phyloP scores from a whole-genome alignment of 2,888 invertebrate species.

The Leucozona laternaria region DNA sequence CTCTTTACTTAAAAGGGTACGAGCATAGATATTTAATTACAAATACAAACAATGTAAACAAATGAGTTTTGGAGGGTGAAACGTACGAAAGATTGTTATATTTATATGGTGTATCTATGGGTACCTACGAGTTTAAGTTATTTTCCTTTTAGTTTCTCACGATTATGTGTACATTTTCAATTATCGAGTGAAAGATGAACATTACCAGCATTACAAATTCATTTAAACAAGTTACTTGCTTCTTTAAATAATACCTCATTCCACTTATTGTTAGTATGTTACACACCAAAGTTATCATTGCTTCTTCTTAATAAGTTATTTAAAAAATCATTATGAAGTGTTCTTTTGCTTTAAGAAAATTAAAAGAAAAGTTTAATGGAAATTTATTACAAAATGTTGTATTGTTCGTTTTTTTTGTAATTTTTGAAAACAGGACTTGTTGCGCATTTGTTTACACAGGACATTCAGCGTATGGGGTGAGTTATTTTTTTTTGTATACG shows the following conservation, averaged over 20 bases:
- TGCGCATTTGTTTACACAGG: conserved; percentile 21
- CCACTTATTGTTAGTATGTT: not conserved
- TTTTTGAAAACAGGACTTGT: not conserved
- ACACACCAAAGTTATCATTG: not conserved
- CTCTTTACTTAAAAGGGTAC: too few relatives aligned
- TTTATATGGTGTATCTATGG: too few relatives aligned
- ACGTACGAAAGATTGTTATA: too few relatives aligned
- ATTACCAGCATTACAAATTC: not conserved
- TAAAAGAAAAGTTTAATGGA: not conserved
- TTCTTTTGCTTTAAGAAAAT: not conserved
- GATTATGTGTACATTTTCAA: conserved; percentile 44
- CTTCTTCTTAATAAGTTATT: not conserved
- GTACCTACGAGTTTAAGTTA: not conserved
- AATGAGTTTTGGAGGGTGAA: too few relatives aligned
- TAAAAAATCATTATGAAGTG: not conserved
- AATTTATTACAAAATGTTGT: not conserved
- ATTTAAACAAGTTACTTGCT: not conserved
- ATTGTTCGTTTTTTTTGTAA: not conserved
- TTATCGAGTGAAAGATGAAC: conserved; percentile 28
- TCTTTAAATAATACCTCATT: not conserved
- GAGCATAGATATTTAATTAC: too few relatives aligned
- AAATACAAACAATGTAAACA: too few relatives aligned
- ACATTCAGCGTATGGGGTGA: conserved; percentile 59
- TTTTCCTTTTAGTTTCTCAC: not conserved
- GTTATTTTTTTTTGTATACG: not conserved